Evolutionary conservation across 1,140 invertebrate genomes (phyloP), one percentile per base, ranked within the genome.

Genomic region (Drosophila mayri): DNA sequence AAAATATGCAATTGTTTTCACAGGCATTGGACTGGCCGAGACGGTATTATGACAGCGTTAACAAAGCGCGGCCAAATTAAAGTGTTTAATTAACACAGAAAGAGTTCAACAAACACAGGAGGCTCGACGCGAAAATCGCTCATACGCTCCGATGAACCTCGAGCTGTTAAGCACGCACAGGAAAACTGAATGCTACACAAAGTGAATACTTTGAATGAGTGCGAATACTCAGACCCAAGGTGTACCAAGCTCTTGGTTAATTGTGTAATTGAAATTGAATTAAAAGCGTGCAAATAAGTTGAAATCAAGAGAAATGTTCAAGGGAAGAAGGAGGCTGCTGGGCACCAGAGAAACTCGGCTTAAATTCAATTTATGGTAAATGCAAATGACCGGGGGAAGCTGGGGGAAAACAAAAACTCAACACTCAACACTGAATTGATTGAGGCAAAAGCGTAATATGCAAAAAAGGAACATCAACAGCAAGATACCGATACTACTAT

Each of bases 21-120:
- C 18, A 38, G 67, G 65, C 64, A 57, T 57, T 60, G 35, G 30
- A 30, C 11, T 1, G 20, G 35, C 18, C 28, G 20, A 58, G 60
- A 46, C 64, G 57, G 64, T 70, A 68, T 86, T 86, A 87, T 86
- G 82, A 86, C 82, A 87, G 84, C 84, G 63, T 65, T 74, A 87
- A 88, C 83, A 87, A 88, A 84, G 84, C 84, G 80, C 76, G 76
- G 67, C 80, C 57, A 73, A 67, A 71, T 84, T 88, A 80, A 87
- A 90, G 84, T 87, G 81, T 88, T 87, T 87, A 87, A 87, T 87
- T 87, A 87, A 88, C 84, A 87, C 83, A 87, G 79, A 84, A 88
- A 86, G 77, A 88, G 84, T 88, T 86, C 84, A 87, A 73, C 84
- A 88, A 78, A 71, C 65, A 72, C 76, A 76, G 76, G 67, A 44